Percentiles rank a stretch among this genome's conserved stretches.
phyloP scores from a whole-genome alignment of 2,797 vertebrate genomes.

The Notoglanidium macrostoma region DNA sequence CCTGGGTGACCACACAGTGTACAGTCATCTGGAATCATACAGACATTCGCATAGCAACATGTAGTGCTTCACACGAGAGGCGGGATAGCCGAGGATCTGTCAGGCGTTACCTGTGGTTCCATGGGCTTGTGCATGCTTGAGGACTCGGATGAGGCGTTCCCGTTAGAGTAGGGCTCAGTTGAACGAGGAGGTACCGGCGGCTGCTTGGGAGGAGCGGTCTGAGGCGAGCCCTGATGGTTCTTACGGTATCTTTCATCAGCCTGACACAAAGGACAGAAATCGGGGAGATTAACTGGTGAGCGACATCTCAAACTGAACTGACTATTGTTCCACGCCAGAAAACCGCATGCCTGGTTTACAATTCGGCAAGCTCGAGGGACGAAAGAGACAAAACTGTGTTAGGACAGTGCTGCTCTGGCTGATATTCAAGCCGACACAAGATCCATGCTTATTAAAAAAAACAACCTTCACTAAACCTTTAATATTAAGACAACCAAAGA shows the following conservation, averaged over 20 bases:
- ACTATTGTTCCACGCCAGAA: constrained; percentile 15
- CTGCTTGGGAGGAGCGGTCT: constrained; percentile 92
- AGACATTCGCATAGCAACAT: background rate
- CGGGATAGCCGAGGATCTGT: background rate
- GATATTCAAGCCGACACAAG: background rate
- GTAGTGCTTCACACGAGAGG: background rate
- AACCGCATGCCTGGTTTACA: constrained; percentile 33
- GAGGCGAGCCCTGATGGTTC: constrained; percentile 94
- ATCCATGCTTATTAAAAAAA: constrained; percentile 22
- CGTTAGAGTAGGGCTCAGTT: constrained; percentile 92
- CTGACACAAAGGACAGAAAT: constrained; percentile 65
- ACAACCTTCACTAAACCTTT: background rate
- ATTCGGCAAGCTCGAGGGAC: constrained; percentile 11
- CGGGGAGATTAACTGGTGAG: background rate
- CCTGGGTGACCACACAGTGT: background rate
- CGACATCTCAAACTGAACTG: background rate
- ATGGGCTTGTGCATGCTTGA: constrained; percentile 89
- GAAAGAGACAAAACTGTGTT: constrained; percentile 19
- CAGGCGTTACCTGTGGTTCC: constrained; percentile 91
- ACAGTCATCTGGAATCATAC: background rate
- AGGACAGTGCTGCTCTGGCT: constrained; percentile 8
- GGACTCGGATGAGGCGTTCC: constrained; percentile 83
- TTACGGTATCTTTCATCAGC: constrained; percentile 95
- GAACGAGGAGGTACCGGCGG: constrained; percentile 91
- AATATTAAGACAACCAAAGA: background rate